These are phyloP conservation scores for Drosophila dunni DNA, from an alignment of 1,140 invertebrate species.

Conservation along the genomic window DNA sequence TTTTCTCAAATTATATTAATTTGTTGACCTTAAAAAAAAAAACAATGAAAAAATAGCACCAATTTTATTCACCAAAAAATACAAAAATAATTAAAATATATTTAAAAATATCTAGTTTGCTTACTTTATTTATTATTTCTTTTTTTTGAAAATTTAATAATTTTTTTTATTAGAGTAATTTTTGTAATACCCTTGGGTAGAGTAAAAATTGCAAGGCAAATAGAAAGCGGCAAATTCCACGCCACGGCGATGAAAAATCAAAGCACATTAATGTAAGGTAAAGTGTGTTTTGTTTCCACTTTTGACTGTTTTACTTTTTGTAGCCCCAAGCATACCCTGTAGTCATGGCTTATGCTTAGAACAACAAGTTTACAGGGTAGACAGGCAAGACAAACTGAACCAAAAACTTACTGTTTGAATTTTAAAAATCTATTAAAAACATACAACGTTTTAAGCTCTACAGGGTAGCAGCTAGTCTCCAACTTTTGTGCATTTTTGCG, in stretches of 20 bases:
- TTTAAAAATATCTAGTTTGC: too few species aligned
- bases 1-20: too few species aligned
- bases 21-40: too few species aligned
- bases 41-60: too few species aligned
- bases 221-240: conserved; percentile 19
- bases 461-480: background rate
- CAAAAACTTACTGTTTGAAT: too few species aligned
- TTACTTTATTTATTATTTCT: background rate
- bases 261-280: conserved; percentile 51
- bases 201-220: background rate
- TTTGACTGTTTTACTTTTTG: background rate
- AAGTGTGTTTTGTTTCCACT: conserved; percentile 35
- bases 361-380: background rate
- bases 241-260: conserved; percentile 41
- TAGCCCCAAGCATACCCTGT: background rate
- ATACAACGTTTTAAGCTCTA: too few species aligned
- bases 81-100: too few species aligned
- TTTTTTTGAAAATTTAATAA: background rate
- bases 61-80: too few species aligned
- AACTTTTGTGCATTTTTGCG: background rate
- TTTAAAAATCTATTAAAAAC: too few species aligned
- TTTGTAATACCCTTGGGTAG: conserved; percentile 1
- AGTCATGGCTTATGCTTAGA: too few species aligned
- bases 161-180: background rate
- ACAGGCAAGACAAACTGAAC: background rate